Evolutionary conservation across 2,888 invertebrate genomes (phyloP).

Genomic region (Tinea trinotella): DNA sequence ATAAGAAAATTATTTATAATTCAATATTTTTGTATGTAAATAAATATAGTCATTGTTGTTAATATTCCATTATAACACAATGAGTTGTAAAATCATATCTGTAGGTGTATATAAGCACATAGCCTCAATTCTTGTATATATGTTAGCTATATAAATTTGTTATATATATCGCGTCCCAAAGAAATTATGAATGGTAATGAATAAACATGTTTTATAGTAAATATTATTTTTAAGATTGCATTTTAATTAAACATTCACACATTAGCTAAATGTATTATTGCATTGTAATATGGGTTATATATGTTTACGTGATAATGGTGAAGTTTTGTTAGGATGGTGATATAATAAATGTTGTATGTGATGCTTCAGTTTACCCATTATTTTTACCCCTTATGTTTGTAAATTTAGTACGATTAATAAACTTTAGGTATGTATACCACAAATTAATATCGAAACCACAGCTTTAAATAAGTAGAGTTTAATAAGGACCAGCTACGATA

Average conservation of each 20-base stretch:
- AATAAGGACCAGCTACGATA: no score
- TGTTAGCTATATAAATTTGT: not conserved
- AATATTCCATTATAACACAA: constrained; percentile 4
- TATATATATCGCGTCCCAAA: not conserved
- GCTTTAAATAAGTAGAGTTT: no score
- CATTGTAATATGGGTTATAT: not conserved
- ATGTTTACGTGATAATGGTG: not conserved
- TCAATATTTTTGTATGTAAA: constrained; percentile 8
- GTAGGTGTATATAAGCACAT: not conserved
- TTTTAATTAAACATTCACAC: not conserved
- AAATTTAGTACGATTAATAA: no score
- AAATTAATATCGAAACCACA: no score
- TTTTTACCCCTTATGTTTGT: not conserved
- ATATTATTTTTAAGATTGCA: not conserved
- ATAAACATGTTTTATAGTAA: not conserved
- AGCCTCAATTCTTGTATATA: not conserved
- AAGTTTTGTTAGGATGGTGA: constrained; percentile 12
- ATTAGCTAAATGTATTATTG: not conserved
- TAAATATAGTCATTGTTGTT: not conserved
- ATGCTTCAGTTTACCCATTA: not conserved
- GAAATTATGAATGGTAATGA: not conserved
- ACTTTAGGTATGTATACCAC: no score
- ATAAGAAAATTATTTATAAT: constrained; percentile 5
- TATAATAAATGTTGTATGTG: constrained; percentile 19
- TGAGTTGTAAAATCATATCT: not conserved